Evolutionary conservation across 2,113 vertebrate species (phyloP).

Genomic region (Hystrix brachyura): DNA sequence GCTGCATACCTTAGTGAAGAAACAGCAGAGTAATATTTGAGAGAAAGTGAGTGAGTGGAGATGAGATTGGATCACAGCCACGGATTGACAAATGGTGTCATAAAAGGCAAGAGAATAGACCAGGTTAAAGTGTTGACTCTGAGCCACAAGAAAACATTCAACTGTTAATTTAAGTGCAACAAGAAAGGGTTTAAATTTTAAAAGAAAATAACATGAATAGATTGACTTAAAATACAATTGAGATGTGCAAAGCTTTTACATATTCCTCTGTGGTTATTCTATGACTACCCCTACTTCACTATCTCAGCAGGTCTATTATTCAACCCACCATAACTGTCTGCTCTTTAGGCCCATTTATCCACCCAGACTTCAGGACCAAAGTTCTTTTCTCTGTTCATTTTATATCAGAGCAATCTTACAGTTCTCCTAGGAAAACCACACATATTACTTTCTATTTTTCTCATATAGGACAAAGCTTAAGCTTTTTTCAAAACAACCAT

Average conservation of each 20-base stretch:
- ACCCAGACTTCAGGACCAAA: neutral
- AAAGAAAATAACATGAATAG: neutral
- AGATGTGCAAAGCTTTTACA: neutral
- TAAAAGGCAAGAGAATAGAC: neutral
- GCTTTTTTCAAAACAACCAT: neutral
- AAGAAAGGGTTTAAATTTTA: neutral
- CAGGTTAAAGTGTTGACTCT: neutral
- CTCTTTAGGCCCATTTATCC: neutral
- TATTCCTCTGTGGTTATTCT: neutral
- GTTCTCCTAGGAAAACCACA: neutral
- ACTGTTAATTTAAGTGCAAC: neutral
- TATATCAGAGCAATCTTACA: neutral
- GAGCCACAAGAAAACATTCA: neutral
- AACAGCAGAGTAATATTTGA: neutral
- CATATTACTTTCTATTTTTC: neutral
- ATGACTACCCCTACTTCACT: neutral
- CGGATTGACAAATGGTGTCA: no score
- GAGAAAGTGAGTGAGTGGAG: neutral
- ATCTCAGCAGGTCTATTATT: neutral
- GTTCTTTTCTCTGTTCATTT: neutral
- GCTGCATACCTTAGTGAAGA: neutral
- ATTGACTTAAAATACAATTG: neutral
- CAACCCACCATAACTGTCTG: neutral
- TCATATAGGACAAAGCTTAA: neutral
- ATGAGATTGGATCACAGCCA: neutral